phyloP scores from a whole-genome alignment of 92 coral and sea anemone species.

The Siderastrea siderea region DNA sequence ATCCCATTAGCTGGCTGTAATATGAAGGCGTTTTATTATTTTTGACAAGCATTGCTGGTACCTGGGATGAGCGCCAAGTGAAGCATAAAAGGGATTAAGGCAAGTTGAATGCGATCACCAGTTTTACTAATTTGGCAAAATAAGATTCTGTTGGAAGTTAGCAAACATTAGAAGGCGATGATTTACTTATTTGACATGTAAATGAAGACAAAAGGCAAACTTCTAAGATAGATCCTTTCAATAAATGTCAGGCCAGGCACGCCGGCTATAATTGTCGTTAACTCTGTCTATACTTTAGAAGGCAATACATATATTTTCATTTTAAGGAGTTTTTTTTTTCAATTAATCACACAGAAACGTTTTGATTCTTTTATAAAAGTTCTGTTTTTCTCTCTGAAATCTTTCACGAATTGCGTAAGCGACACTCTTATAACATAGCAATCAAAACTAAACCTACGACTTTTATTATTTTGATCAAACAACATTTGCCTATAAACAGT shows the following conservation, averaged over 20 bases:
- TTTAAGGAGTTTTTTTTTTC: not conserved
- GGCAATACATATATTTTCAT: not conserved
- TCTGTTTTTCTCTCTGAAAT: not conserved
- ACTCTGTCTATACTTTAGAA: not conserved
- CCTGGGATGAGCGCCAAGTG: not conserved
- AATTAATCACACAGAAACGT: not conserved
- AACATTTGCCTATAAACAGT: too few relatives aligned
- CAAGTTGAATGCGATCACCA: constrained; percentile 11
- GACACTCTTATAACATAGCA: not conserved
- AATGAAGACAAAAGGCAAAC: not conserved
- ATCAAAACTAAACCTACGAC: not conserved
- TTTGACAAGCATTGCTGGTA: constrained; percentile 3
- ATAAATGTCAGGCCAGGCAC: not conserved
- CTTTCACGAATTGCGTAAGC: constrained; percentile 10
- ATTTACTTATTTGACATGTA: not conserved
- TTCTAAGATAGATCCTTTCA: constrained; percentile 1
- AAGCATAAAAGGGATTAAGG: constrained; percentile 15
- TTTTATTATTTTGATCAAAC: too few relatives aligned
- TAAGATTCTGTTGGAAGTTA: not conserved
- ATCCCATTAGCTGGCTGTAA: not conserved
- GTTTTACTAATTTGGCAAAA: constrained; percentile 15
- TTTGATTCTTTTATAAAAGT: not conserved
- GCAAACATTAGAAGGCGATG: not conserved
- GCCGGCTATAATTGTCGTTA: not conserved
- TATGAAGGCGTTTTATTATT: not conserved